These are phyloP conservation scores for Axea sp. DNA, from an alignment of 2,888 invertebrate genomes.

Conservation along the genomic window DNA sequence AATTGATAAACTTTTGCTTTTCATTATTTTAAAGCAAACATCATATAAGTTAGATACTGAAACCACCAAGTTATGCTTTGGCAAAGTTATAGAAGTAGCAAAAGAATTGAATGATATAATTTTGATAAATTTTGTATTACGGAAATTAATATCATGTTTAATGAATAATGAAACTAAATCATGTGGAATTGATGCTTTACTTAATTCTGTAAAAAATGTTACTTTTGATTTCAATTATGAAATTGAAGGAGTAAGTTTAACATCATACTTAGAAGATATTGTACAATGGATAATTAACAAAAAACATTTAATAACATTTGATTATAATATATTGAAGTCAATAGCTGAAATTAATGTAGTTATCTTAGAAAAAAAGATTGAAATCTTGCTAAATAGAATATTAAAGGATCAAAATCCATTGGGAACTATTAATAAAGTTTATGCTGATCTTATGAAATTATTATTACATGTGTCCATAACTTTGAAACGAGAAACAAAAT, in stretches of 20 bases:
- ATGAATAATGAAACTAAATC: conserved; percentile 44
- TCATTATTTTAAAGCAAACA: conserved; percentile 59
- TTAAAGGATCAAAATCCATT: not conserved
- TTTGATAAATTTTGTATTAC: conserved; percentile 68
- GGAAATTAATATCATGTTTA: conserved; percentile 66
- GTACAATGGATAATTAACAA: conserved; percentile 65
- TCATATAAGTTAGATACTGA: not conserved
- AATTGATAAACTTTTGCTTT: conserved; percentile 52
- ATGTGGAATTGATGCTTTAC: conserved; percentile 61
- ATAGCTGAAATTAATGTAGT: conserved; percentile 72
- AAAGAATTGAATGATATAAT: conserved; percentile 44
- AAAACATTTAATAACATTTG: conserved; percentile 53
- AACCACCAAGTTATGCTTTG: conserved; percentile 60
- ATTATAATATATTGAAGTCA: conserved; percentile 67
- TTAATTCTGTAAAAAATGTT: conserved; percentile 65
- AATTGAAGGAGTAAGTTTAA: conserved; percentile 66
- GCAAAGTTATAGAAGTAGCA: conserved; percentile 47
- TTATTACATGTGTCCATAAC: conserved; percentile 67
- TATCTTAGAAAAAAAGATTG: conserved; percentile 69
- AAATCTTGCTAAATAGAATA: conserved; percentile 24
- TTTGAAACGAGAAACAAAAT: conserved; percentile 72
- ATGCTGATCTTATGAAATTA: conserved; percentile 13
- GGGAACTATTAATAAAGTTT: conserved; percentile 56
- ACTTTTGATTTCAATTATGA: conserved; percentile 70
- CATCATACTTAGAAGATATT: conserved; percentile 66